Evolutionary conservation across 1,140 invertebrate genomes (phyloP).

Genomic region (Aplysia californica): DNA sequence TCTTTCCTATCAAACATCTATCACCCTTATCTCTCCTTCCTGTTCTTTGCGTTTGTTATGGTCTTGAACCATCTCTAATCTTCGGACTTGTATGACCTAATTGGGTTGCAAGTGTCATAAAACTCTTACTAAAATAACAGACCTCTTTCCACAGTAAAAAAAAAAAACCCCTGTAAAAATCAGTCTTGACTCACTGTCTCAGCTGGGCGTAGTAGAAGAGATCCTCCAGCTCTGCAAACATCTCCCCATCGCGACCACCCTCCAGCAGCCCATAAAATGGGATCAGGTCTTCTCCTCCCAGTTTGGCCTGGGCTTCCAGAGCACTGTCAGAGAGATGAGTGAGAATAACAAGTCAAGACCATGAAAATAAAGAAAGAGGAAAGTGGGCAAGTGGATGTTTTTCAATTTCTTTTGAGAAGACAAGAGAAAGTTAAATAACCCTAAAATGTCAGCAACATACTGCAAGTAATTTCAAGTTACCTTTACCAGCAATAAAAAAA

Average conservation of each 20-base stretch:
- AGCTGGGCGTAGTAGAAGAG: conserved; percentile 82
- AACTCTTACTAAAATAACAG: background rate
- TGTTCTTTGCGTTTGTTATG: too few relatives aligned
- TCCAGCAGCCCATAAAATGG: conserved; percentile 69
- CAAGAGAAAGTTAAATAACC: background rate
- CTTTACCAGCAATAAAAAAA: too few relatives aligned
- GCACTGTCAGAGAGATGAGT: conserved; percentile 57
- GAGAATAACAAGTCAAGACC: too few relatives aligned
- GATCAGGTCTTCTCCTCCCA: conserved; percentile 67
- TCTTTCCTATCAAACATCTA: too few relatives aligned
- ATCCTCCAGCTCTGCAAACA: conserved; percentile 78
- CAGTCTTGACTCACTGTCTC: conserved; percentile 51
- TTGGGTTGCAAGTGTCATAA: background rate
- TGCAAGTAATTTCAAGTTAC: background rate
- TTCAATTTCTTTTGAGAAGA: background rate
- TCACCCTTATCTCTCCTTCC: too few relatives aligned
- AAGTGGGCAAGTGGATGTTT: too few relatives aligned
- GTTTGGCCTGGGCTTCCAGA: conserved; percentile 65
- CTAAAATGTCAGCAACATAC: background rate
- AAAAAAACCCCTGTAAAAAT: background rate
- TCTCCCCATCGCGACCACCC: conserved; percentile 71
- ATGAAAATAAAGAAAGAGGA: too few relatives aligned
- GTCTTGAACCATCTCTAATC: too few relatives aligned
- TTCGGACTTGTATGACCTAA: background rate
- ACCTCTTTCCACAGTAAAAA: background rate